These are phyloP conservation scores for Margarornis squamiger DNA, from an alignment of 2,797 vertebrate species.

Conservation along the genomic window DNA sequence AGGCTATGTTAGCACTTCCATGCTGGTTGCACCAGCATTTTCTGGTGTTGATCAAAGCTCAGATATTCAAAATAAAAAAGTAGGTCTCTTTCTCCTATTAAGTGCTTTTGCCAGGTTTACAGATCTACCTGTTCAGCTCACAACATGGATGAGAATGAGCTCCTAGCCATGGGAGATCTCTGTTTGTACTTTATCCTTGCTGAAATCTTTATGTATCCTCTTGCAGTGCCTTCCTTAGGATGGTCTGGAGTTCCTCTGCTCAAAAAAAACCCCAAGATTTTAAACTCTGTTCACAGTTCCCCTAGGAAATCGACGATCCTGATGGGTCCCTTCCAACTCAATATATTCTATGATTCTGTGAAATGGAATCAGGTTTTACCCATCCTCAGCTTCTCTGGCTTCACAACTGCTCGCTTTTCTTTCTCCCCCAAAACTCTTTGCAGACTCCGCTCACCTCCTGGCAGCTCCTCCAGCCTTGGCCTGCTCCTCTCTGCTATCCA, in stretches of 20 bases:
- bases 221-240: neutral
- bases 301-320: neutral
- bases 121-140: neutral
- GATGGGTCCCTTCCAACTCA: neutral
- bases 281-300: neutral
- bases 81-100: neutral
- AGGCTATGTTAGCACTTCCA: constrained; percentile 31
- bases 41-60: neutral
- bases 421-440: neutral
- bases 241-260: neutral
- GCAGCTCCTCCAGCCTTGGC: neutral
- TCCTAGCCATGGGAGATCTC: neutral
- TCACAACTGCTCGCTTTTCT: neutral
- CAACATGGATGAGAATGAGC: accelerated
- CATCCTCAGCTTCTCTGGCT: neutral
- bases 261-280: neutral
- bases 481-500: neutral
- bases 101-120: neutral
- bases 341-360: neutral
- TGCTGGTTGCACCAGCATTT: constrained; percentile 4
- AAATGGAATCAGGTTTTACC: neutral
- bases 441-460: neutral
- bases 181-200: neutral
- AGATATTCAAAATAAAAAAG: neutral
- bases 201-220: neutral